Evolutionary conservation across 1,140 invertebrate genomes (phyloP).

Genomic region (Vollenhovia emeryi): DNA sequence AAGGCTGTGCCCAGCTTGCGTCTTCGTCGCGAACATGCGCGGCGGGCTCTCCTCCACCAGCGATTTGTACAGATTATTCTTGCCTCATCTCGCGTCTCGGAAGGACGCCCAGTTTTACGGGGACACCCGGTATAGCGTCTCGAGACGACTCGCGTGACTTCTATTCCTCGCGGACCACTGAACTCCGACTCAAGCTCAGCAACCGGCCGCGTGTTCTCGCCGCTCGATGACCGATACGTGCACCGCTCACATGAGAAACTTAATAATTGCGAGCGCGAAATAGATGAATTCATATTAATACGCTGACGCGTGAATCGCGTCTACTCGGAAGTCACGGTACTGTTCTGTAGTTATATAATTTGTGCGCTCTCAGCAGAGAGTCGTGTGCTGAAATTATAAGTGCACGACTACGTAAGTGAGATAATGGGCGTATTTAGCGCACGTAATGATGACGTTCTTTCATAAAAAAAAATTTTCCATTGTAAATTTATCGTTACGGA

Average conservation of each 20-base stretch:
- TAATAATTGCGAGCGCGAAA: conserved; percentile 8
- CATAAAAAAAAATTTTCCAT: no score
- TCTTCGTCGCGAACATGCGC: not conserved
- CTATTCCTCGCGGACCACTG: conserved; percentile 48
- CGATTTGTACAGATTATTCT: not conserved
- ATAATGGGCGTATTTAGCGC: no score
- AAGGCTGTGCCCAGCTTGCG: not conserved
- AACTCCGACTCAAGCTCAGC: conserved; percentile 42
- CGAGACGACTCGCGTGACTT: conserved; percentile 64
- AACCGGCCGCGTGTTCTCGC: not conserved
- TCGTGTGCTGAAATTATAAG: not conserved
- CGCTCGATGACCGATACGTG: conserved; percentile 9
- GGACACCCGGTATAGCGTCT: not conserved
- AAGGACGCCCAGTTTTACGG: not conserved
- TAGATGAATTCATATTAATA: conserved; percentile 6
- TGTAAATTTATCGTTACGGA: not conserved
- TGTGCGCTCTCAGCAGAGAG: not conserved
- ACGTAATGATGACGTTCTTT: no score
- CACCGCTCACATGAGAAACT: not conserved
- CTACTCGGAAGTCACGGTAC: not conserved
- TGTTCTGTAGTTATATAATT: not conserved
- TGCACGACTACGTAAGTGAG: not conserved
- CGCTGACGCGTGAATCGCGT: not conserved
- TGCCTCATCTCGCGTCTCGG: not conserved
- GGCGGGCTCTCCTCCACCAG: no score